Base-by-base conservation (phyloP, 1,140 invertebrate species). In the Ganaspis sp. region DNA sequence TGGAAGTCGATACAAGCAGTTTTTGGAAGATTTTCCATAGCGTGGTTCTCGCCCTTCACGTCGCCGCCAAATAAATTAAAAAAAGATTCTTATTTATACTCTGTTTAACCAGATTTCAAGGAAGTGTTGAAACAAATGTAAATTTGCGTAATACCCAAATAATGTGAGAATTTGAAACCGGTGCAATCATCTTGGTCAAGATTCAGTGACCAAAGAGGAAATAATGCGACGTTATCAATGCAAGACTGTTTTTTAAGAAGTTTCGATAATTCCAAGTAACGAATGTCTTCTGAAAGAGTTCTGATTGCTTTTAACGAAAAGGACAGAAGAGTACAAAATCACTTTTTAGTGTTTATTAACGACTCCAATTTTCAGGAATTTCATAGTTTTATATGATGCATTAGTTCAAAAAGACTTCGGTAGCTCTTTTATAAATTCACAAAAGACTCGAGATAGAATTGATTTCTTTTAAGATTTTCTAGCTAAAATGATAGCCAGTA, bases 31-130 rank as follows among this genome's bases (percentile, higher is more conserved):
- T 99, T 99, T 90, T 97, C 96, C 0, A 89, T 98, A 53, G 94
- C 95, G 8, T 99, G 98, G 98, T 97, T 99, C 85, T 99, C 97
- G 9, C 98, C 98, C 0, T 99, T 99, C 89, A 96, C 96, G 15
- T 89, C 90, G 19, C 94, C 94, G 79, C 96, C 96, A 2, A 94
- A 95, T 49, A 95, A 95, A 87, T 94, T 93, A 9, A 96, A 96
- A 89, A 91, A 94, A 73, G 95, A 96, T 86, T 92, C 93, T 85
- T 95, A 95, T 89, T 92, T 96, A 77, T 96, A 96, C 89, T 95
- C 95, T 42, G 95, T 96, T 80, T 95, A 92, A 89, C 58, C n/a
- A 15, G 23, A 29, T 29, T 64, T n/a, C 6, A 64, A 15, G 54
- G 23, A 64, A 64, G 4, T 4, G 5, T 3, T 12, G 6, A 15